Evolutionary conservation across 2,113 vertebrate species (phyloP).

Genomic region (Carassius gibelio): DNA sequence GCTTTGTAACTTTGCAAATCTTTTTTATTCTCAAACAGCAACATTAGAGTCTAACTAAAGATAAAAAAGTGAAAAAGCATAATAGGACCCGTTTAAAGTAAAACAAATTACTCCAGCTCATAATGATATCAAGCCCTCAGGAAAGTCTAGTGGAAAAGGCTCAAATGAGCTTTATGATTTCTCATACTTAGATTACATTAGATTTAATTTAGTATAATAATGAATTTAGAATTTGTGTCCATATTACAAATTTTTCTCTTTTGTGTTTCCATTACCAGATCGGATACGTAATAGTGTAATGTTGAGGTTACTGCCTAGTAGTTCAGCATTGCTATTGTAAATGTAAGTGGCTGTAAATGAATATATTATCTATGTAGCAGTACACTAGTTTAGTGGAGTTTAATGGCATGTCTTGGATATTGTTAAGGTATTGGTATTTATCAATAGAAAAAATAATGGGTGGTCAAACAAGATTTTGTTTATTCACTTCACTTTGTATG

Average conservation of each 20-base stretch:
- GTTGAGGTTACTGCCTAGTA: not conserved
- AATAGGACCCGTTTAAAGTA: too few species aligned
- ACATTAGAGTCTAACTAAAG: too few species aligned
- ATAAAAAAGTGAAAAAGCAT: too few species aligned
- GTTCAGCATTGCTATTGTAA: not conserved
- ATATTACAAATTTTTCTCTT: not conserved
- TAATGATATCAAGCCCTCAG: conserved; percentile 11
- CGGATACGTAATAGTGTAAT: not conserved
- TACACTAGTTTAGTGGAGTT: not conserved
- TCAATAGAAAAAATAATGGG: not conserved
- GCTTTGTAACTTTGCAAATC: too few species aligned
- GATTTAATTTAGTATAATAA: not conserved
- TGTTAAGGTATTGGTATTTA: not conserved
- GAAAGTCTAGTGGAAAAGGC: not conserved
- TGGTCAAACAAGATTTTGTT: not conserved
- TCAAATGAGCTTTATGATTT: conserved; percentile 11
- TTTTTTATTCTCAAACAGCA: too few species aligned
- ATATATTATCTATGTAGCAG: not conserved
- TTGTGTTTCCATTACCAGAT: not conserved
- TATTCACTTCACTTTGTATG: not conserved
- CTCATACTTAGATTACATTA: not conserved
- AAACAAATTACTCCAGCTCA: conserved; percentile 11
- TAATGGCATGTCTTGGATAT: not conserved
- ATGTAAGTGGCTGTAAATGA: not conserved
- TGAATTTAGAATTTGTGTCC: not conserved